These are phyloP conservation scores for Jacana jacana DNA, from an alignment of 2,113 vertebrate genomes.

Conservation along the genomic window DNA sequence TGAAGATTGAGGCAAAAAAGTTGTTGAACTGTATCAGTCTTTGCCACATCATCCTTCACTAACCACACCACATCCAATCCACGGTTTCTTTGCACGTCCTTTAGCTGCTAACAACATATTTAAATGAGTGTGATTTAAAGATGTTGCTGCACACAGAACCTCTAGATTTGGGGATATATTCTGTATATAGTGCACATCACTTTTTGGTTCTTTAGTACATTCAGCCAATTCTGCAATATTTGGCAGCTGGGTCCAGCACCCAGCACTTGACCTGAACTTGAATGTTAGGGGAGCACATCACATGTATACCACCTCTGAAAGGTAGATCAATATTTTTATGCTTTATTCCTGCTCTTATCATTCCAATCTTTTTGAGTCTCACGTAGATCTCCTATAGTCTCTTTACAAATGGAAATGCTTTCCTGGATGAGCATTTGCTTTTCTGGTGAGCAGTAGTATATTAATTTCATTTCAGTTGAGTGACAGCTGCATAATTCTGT, in stretches of 20 bases:
- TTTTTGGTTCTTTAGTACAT: background rate
- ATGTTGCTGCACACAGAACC: background rate
- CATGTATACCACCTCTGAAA: background rate
- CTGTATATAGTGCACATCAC: background rate
- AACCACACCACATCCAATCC: background rate
- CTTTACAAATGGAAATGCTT: background rate
- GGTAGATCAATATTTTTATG: background rate
- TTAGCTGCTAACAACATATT: background rate
- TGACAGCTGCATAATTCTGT: slow-evolving; percentile 20
- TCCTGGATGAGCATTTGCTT: background rate
- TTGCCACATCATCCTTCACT: background rate
- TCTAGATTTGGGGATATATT: background rate
- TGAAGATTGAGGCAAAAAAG: no score
- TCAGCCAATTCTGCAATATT: background rate
- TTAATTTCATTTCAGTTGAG: slow-evolving; percentile 32
- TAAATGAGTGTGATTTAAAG: background rate
- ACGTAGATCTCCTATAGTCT: background rate
- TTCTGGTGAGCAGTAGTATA: background rate
- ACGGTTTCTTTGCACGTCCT: background rate
- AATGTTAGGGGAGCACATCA: background rate
- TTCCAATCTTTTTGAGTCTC: background rate
- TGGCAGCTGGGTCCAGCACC: background rate
- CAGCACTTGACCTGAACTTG: background rate
- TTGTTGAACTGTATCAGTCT: background rate
- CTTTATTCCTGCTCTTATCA: background rate